Base-by-base conservation (phyloP, 2,888 invertebrate species). In the Sinodicranocentrus sp. region DNA sequence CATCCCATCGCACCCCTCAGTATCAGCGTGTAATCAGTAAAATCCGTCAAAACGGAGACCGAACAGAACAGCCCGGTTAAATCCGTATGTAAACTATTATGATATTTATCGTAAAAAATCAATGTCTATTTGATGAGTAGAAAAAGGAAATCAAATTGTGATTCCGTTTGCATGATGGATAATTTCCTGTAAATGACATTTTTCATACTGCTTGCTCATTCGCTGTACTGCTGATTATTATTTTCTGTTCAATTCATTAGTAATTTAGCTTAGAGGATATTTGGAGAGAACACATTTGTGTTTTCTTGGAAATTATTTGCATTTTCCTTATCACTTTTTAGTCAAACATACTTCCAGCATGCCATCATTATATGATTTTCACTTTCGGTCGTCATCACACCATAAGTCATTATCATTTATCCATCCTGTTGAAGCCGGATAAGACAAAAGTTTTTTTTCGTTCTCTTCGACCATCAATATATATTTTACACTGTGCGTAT, bases 31-130 rank as follows among this genome's bases (percentile, higher is more conserved):
- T n/a, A n/a, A n/a, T 10, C 33, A 33, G 10, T 33, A 76, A 68
- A 76, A 82, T 63, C 76, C 3, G 70, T 65, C 82, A 82, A 73
- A 61, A 76, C 76, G 82, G 82, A 82, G 82, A 82, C 82, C 70
- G 82, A 82, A 76, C 82, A 82, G 68, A 75, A 82, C 61, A 75
- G 75, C 57, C 82, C 82, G 82, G 82, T 82, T 70, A 82, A 82
- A 54, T 70, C 82, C 82, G 82, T 82, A 76, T 54, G 76, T 82
- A 54, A 57, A 57, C 19, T 57, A 5, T 57, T 39, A n/a, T 10
- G 48, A 48, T 48, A 48, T 48, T 48, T 48, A 48, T 48, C 48
- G 33, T 10, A 3, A 33, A 15, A 48, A 15, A 10, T 48, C 48
- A n/a, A 13, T 48, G 5, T 48, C 10, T n/a, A 48, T n/a, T 13